A percentile compares a stretch with the other conserved stretches of the same genome.
phyloP scores from a whole-genome alignment of 2,888 invertebrate genomes.

The Pilophorus perplexus region DNA sequence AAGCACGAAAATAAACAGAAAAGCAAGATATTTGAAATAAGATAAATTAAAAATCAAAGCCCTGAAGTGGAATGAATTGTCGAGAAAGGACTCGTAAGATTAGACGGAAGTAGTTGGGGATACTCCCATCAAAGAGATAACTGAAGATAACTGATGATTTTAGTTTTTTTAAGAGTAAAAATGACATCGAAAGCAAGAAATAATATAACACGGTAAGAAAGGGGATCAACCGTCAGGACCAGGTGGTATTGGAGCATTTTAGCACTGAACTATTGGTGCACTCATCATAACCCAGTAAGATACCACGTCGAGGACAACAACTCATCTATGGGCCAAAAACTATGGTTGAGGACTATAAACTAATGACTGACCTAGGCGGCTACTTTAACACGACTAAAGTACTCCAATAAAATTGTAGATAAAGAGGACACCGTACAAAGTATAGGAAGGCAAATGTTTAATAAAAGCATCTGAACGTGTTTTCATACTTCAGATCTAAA shows the following conservation, averaged over 20 bases:
- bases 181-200: constrained; percentile 19
- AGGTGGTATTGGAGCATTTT: constrained; percentile 5
- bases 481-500: constrained; percentile 23
- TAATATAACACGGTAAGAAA: neutral
- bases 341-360: constrained; percentile 2
- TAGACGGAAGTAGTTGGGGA: too few species aligned
- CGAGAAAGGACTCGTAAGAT: too few species aligned
- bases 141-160: too few species aligned
- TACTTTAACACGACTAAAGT: constrained; percentile 18
- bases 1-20: constrained; percentile 5
- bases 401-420: constrained; percentile 4
- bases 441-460: neutral
- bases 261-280: constrained; percentile 15
- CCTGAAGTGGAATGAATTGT: too few species aligned
- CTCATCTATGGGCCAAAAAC: too few species aligned
- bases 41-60: neutral
- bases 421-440: constrained; percentile 2
- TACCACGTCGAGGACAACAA: too few species aligned
- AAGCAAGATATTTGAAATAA: constrained; percentile 1
- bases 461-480: constrained; percentile 24
- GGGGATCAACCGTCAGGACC: neutral
- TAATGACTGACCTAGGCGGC: constrained; percentile 1
- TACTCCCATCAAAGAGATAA: too few species aligned
- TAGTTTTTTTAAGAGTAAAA: too few species aligned
- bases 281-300: too few species aligned